These are phyloP conservation scores for Argentina silus DNA, from an alignment of 2,797 vertebrate species.

Conservation along the genomic window DNA sequence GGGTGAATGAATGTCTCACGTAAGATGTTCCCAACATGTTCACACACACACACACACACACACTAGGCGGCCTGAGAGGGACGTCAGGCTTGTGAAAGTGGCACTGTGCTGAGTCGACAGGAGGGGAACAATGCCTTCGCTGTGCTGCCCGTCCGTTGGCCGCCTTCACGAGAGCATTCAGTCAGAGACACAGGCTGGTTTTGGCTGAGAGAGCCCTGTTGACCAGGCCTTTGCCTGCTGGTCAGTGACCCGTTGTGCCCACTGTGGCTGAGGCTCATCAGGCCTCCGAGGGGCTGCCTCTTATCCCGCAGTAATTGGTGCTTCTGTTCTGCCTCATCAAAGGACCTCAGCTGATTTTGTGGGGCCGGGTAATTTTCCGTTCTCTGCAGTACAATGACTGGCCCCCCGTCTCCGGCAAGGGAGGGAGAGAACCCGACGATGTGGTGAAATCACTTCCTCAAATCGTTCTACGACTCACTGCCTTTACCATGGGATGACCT, in stretches of 20 bases:
- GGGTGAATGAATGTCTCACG: too few relatives aligned
- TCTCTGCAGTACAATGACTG: constrained; percentile 41
- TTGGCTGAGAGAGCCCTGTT: constrained; percentile 58
- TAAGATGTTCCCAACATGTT: too few relatives aligned
- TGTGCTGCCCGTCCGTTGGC: constrained; percentile 61
- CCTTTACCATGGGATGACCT: constrained; percentile 19
- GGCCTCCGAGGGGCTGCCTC: constrained; percentile 50
- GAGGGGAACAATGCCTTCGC: constrained; percentile 65
- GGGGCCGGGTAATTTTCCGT: constrained; percentile 65
- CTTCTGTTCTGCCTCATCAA: constrained; percentile 63
- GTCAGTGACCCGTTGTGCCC: constrained; percentile 68
- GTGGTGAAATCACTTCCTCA: constrained; percentile 31
- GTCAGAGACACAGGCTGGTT: constrained; percentile 47
- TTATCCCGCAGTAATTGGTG: constrained; percentile 70
- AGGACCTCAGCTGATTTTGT: constrained; percentile 59
- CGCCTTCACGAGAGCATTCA: constrained; percentile 57
- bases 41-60: not conserved
- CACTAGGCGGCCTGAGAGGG: constrained; percentile 23
- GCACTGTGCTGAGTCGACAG: constrained; percentile 67
- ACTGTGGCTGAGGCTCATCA: constrained; percentile 56
- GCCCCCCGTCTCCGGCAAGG: not conserved
- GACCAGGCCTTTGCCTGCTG: constrained; percentile 63
- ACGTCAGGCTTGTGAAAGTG: constrained; percentile 51
- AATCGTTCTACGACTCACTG: constrained; percentile 25
- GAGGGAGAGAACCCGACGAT: constrained; percentile 15